phyloP scores from a whole-genome alignment of 1,140 invertebrate species.

The Panagrolaimus sp. region DNA sequence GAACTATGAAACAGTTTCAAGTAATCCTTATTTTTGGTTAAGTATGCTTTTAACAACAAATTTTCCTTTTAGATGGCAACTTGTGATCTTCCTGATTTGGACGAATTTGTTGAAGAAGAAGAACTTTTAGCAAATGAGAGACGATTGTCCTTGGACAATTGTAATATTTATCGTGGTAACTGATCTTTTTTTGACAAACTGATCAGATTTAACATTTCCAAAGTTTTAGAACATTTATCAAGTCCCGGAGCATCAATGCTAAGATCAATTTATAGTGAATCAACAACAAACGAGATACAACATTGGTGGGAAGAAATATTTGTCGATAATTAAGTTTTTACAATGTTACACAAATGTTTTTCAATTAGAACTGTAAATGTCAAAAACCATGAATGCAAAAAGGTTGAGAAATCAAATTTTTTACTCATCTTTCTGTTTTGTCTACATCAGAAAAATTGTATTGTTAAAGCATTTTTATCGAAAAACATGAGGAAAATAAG shows the following conservation, averaged over 20 bases:
- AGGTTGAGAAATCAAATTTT: no score
- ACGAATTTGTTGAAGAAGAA: slow-evolving; percentile 38
- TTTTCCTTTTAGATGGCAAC: slow-evolving; percentile 14
- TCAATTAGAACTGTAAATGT: no score
- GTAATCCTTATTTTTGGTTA: slow-evolving; percentile 22
- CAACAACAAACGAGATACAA: slow-evolving; percentile 12
- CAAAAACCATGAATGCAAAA: no score
- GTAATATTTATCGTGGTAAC: not conserved
- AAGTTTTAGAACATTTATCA: not conserved
- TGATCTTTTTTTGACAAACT: not conserved
- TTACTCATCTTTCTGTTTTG: no score
- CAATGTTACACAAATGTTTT: no score
- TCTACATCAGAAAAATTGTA: no score
- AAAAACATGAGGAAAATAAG: no score
- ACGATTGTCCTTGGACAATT: not conserved
- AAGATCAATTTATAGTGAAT: slow-evolving; percentile 4
- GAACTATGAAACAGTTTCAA: slow-evolving; percentile 38
- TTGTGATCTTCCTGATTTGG: slow-evolving; percentile 35
- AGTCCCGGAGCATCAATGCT: not conserved
- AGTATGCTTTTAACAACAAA: slow-evolving; percentile 17
- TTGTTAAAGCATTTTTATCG: no score
- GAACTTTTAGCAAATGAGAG: slow-evolving; percentile 12
- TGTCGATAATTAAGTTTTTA: no score
- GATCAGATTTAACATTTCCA: not conserved
- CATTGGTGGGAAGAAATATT: slow-evolving; percentile 3